phyloP scores from a whole-genome alignment of 2,113 vertebrate genomes.

The Periophthalmus modestus region DNA sequence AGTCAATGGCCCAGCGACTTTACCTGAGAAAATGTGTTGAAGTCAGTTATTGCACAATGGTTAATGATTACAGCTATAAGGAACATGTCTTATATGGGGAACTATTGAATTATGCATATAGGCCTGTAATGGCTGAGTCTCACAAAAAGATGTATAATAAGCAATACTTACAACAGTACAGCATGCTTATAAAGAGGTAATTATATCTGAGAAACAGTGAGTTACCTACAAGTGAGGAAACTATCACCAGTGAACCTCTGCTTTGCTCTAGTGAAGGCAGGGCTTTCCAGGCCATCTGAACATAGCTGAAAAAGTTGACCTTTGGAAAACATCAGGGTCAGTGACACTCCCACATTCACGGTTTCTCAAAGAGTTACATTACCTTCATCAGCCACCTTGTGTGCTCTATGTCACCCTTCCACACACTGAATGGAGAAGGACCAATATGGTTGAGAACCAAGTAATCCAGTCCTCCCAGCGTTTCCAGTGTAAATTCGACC shows the following conservation, averaged over 20 bases:
- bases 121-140: neutral
- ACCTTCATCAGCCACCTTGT: slow-evolving; percentile 84
- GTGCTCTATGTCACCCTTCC: slow-evolving; percentile 78
- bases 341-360: neutral
- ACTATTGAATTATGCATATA: neutral
- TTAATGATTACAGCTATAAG: neutral
- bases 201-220: neutral
- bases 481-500: slow-evolving; percentile 80
- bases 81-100: neutral
- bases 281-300: slow-evolving; percentile 79
- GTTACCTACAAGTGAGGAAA: slow-evolving; percentile 82
- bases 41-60: too few species aligned
- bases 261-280: slow-evolving; percentile 79
- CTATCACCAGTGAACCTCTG: slow-evolving; percentile 80
- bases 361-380: slow-evolving; percentile 7
- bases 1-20: slow-evolving; percentile 74
- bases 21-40: slow-evolving; percentile 72
- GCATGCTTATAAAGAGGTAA: neutral
- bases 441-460: slow-evolving; percentile 87
- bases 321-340: slow-evolving; percentile 54
- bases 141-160: neutral
- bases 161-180: neutral
- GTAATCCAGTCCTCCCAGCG: slow-evolving; percentile 86
- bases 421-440: slow-evolving; percentile 69
- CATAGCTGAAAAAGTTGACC: slow-evolving; percentile 90